These are phyloP conservation scores for Sarcophaga caerulescens DNA, from an alignment of 2,888 invertebrate species.

Conservation along the genomic window DNA sequence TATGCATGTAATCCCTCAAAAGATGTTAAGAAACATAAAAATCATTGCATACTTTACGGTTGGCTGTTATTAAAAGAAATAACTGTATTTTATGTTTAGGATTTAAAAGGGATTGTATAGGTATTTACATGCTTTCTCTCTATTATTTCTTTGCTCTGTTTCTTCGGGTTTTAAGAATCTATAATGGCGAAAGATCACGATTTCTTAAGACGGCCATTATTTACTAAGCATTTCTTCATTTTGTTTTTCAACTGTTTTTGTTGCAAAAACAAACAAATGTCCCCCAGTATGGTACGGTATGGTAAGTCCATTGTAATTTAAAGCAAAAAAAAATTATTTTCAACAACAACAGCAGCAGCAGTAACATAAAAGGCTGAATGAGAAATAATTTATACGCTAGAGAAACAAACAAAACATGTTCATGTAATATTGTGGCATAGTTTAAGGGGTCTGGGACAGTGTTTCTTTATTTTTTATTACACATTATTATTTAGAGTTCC, in stretches of 20 bases:
- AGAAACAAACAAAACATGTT: slow-evolving; percentile 30
- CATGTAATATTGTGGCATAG: slow-evolving; percentile 50
- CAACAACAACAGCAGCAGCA: background rate
- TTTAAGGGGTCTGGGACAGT: slow-evolving; percentile 69
- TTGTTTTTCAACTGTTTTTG: background rate
- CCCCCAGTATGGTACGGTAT: too few relatives aligned
- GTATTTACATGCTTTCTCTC: background rate
- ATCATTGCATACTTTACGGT: slow-evolving; percentile 51
- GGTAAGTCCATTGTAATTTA: too few relatives aligned
- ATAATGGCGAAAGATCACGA: slow-evolving; percentile 63
- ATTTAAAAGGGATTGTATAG: slow-evolving; percentile 46
- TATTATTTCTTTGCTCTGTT: slow-evolving; percentile 36
- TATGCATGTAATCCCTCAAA: too few relatives aligned
- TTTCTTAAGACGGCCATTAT: slow-evolving; percentile 56
- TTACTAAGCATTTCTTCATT: slow-evolving; percentile 13
- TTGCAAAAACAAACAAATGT: background rate
- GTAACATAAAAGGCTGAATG: background rate
- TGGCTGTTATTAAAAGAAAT: slow-evolving; percentile 9
- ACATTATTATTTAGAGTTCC: slow-evolving; percentile 49
- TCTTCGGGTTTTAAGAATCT: slow-evolving; percentile 47
- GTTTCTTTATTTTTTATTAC: slow-evolving; percentile 73
- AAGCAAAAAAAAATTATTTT: slow-evolving; percentile 29
- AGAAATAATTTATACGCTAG: slow-evolving; percentile 55
- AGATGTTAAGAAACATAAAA: background rate
- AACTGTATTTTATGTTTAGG: slow-evolving; percentile 49